Evolutionary conservation across 2,113 vertebrate genomes (phyloP).

Genomic region (Halcyon malimbica): DNA sequence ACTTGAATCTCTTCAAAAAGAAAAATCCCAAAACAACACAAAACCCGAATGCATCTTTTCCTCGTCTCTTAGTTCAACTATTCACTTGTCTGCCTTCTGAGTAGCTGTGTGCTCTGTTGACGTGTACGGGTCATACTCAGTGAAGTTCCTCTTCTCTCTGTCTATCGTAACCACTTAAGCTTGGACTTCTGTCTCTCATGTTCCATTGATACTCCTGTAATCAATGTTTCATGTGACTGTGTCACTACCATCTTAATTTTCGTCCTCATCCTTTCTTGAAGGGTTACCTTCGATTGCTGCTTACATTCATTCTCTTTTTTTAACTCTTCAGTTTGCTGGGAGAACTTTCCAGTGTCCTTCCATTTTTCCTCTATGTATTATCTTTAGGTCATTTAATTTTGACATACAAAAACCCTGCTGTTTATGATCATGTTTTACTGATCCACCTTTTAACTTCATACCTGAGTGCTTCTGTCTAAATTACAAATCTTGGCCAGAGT

Average conservation of each 20-base stretch:
- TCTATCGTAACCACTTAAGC: background rate
- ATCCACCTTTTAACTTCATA: background rate
- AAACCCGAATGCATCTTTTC: background rate
- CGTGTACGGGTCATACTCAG: accelerated
- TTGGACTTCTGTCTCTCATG: background rate
- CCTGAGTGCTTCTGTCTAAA: background rate
- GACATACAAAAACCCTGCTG: background rate
- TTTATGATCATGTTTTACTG: background rate
- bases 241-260: background rate
- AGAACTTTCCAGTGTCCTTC: background rate
- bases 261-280: background rate
- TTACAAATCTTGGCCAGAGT: background rate
- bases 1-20: background rate
- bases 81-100: background rate
- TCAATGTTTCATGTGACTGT: background rate
- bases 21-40: background rate
- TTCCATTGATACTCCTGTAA: background rate
- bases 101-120: background rate
- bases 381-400: background rate
- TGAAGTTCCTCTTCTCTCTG: background rate
- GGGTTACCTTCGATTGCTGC: background rate
- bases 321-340: background rate
- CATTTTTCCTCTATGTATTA: background rate
- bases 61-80: background rate
- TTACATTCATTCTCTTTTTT: background rate